Conservation (phyloP, 92 coral and sea anemone species). For the Palythoa grandis region DNA sequence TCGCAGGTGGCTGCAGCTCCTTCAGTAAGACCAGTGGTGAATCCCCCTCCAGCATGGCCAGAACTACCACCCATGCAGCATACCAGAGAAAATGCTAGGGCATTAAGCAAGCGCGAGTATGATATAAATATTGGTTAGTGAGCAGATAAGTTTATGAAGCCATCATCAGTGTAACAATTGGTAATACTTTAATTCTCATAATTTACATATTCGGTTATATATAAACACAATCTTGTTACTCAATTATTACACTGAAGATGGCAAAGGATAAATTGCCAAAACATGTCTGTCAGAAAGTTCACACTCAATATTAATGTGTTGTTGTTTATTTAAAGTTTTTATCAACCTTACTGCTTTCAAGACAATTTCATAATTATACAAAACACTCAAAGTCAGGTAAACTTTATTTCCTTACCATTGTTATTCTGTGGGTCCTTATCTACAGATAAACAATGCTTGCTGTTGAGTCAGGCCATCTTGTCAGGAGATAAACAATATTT, state of each 20-base stretch:
- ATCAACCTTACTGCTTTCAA: too few species aligned
- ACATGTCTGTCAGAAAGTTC: too few species aligned
- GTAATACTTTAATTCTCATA: too few species aligned
- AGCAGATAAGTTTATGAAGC: neutral
- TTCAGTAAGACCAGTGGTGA: neutral
- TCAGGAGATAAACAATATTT: slow-evolving; percentile 47
- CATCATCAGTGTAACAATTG: neutral
- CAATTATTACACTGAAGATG: too few species aligned
- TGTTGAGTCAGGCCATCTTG: slow-evolving; percentile 70
- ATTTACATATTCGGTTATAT: too few species aligned
- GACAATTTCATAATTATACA: too few species aligned
- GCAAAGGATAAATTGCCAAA: too few species aligned
- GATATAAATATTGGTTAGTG: slow-evolving; percentile 37
- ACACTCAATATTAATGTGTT: too few species aligned
- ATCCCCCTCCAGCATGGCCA: slow-evolving; percentile 18
- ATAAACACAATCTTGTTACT: too few species aligned
- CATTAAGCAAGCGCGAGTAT: slow-evolving; percentile 34
- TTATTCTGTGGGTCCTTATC: neutral
- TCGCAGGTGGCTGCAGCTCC: neutral
- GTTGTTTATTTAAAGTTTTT: too few species aligned
- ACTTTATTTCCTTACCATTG: neutral
- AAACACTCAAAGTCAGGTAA: too few species aligned
- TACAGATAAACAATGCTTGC: slow-evolving; percentile 63
- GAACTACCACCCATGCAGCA: neutral
- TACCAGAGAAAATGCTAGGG: slow-evolving; percentile 24